These are phyloP conservation scores for Spea bombifrons DNA, from an alignment of 2,113 vertebrate genomes.

Conservation along the genomic window DNA sequence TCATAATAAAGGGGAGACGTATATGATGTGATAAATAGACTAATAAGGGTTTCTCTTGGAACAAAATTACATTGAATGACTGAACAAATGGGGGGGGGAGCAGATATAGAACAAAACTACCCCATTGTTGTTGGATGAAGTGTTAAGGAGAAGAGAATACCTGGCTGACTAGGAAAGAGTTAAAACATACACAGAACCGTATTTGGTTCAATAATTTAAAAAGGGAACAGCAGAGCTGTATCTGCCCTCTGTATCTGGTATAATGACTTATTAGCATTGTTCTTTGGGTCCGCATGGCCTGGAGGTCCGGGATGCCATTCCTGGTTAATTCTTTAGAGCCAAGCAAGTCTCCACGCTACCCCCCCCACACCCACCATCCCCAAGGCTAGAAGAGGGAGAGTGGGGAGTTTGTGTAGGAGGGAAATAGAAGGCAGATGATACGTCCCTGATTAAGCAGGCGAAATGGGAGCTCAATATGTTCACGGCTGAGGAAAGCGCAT, in stretches of 20 bases:
- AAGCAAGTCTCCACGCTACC: neutral
- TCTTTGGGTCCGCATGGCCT: slow-evolving; percentile 11
- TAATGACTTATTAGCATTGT: slow-evolving; percentile 36
- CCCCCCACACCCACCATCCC: slow-evolving; percentile 1
- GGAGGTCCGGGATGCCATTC: slow-evolving; percentile 23
- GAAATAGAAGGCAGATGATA: slow-evolving; percentile 42
- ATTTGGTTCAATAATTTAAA: neutral
- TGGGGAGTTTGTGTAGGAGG: slow-evolving; percentile 19
- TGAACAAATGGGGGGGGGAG: too few relatives aligned
- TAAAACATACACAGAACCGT: neutral
- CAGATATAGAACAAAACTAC: neutral
- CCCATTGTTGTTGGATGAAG: neutral
- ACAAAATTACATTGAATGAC: too few relatives aligned
- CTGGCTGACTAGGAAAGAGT: neutral
- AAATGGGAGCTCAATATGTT: slow-evolving; percentile 44
- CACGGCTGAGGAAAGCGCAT: slow-evolving; percentile 43
- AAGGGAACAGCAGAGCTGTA: neutral
- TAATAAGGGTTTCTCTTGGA: too few relatives aligned
- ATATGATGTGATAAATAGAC: too few relatives aligned
- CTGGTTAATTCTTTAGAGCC: slow-evolving; percentile 18
- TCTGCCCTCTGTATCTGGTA: slow-evolving; percentile 16
- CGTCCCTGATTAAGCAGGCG: slow-evolving; percentile 38
- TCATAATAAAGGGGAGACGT: too few relatives aligned
- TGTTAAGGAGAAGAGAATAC: neutral
- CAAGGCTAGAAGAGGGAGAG: slow-evolving; percentile 21